phyloP scores from a whole-genome alignment of 2,113 vertebrate genomes.

The Cebidichthys violaceus region DNA sequence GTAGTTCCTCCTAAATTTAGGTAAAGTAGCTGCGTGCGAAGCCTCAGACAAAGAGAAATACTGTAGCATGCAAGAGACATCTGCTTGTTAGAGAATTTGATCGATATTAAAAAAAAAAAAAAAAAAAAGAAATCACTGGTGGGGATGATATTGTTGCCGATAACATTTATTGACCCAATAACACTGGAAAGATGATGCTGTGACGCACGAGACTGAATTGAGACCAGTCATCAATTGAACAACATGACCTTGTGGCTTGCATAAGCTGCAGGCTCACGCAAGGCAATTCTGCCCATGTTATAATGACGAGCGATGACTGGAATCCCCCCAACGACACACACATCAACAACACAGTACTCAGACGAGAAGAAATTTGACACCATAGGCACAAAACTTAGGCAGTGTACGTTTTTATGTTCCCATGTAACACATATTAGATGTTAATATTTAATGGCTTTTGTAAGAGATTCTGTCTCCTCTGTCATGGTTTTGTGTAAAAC shows the following conservation, averaged over 20 bases:
- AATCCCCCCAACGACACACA: slow-evolving; percentile 11
- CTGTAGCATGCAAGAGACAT: neutral
- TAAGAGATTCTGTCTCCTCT: neutral
- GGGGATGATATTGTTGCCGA: neutral
- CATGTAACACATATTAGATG: neutral
- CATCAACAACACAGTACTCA: neutral
- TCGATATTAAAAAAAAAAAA: neutral
- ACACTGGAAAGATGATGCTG: slow-evolving; percentile 17
- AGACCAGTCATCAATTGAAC: slow-evolving; percentile 26
- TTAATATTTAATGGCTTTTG: neutral
- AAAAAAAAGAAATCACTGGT: neutral
- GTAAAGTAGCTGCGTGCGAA: neutral
- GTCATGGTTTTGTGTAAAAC: neutral
- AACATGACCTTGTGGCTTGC: slow-evolving; percentile 45
- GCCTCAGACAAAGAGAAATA: neutral
- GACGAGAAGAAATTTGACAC: neutral
- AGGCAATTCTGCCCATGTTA: slow-evolving; percentile 4
- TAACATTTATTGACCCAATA: slow-evolving; percentile 25
- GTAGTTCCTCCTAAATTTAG: neutral
- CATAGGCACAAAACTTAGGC: slow-evolving; percentile 3
- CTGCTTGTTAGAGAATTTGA: slow-evolving; percentile 20
- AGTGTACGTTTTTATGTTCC: slow-evolving; percentile 8
- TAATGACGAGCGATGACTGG: slow-evolving; percentile 22
- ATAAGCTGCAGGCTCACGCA: slow-evolving; percentile 42
- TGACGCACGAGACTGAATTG: slow-evolving; percentile 34